Evolutionary conservation across 2,888 invertebrate genomes (phyloP).

Genomic region (Tetramorium bicarinatum): DNA sequence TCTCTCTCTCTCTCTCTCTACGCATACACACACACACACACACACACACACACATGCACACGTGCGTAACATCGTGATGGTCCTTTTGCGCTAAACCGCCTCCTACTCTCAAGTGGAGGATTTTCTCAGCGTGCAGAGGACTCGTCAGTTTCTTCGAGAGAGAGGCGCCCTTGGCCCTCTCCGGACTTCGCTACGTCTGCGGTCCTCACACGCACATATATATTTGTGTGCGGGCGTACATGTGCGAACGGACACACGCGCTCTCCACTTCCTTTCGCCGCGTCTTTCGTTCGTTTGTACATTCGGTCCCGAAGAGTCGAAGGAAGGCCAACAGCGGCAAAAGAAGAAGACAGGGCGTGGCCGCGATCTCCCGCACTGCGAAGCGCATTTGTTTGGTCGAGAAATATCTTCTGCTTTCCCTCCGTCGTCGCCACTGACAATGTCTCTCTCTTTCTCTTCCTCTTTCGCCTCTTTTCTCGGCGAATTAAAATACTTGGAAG

Average conservation of each 20-base stretch:
- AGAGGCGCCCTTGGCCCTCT: slow-evolving; percentile 66
- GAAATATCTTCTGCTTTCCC: slow-evolving; percentile 69
- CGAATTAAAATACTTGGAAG: slow-evolving; percentile 54
- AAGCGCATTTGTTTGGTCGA: slow-evolving; percentile 80
- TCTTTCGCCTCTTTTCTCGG: slow-evolving; percentile 32
- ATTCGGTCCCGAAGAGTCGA: slow-evolving; percentile 49
- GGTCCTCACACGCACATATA: background rate
- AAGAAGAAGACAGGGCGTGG: slow-evolving; percentile 79
- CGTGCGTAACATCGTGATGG: background rate
- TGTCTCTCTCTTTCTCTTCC: background rate
- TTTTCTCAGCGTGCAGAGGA: slow-evolving; percentile 56
- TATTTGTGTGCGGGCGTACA: background rate
- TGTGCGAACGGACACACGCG: slow-evolving; percentile 17
- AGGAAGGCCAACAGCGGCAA: slow-evolving; percentile 62
- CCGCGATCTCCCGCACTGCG: slow-evolving; percentile 77
- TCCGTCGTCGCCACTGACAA: slow-evolving; percentile 49
- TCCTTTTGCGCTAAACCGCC: slow-evolving; percentile 37
- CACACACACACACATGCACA: background rate
- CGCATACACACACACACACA: background rate
- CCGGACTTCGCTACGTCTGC: slow-evolving; percentile 42
- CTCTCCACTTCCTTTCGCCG: slow-evolving; percentile 56
- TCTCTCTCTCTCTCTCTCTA: background rate
- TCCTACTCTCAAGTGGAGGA: slow-evolving; percentile 37
- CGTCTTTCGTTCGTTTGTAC: slow-evolving; percentile 46
- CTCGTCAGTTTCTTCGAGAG: slow-evolving; percentile 56